phyloP scores from a whole-genome alignment of 64 coral and sea anemone genomes.

The Pachyseris speciosa region DNA sequence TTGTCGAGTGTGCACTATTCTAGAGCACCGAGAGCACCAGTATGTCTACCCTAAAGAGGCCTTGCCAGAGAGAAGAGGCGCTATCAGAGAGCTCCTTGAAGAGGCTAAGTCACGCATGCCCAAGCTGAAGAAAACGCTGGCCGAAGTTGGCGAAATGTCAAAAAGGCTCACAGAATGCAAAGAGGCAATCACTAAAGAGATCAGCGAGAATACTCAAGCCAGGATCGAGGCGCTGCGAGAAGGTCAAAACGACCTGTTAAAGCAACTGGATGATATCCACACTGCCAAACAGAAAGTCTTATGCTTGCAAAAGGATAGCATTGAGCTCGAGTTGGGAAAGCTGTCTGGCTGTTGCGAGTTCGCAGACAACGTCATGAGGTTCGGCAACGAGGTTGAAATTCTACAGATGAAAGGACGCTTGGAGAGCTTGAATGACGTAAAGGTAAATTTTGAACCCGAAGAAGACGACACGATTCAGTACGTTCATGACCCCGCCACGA shows the following conservation, averaged over 20 bases:
- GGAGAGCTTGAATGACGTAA: constrained; percentile 70
- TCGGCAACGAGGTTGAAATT: constrained; percentile 91
- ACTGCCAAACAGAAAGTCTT: constrained; percentile 89
- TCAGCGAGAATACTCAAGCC: constrained; percentile 74
- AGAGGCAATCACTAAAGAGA: constrained; percentile 84
- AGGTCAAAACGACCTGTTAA: constrained; percentile 72
- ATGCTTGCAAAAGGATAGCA: constrained; percentile 92
- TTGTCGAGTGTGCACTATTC: constrained; percentile 94
- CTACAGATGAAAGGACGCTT: constrained; percentile 92
- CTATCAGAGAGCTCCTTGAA: constrained; percentile 73
- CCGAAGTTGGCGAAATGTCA: constrained; percentile 85
- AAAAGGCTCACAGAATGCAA: constrained; percentile 84
- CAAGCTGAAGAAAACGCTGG: constrained; percentile 74
- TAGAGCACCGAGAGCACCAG: constrained; percentile 95
- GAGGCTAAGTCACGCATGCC: constrained; percentile 75
- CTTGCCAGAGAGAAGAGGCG: constrained; percentile 65
- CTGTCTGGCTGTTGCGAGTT: constrained; percentile 92
- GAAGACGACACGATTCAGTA: constrained; percentile 98
- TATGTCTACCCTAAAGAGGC: constrained; percentile 89
- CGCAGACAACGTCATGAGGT: constrained; percentile 94
- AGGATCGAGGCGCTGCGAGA: constrained; percentile 73
- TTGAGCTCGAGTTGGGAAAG: constrained; percentile 95
- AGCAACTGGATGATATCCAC: constrained; percentile 80
- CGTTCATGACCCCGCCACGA: constrained; percentile 65
- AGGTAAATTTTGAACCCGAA: constrained; percentile 92